Conservation (phyloP, 2,113 vertebrate species). For the Myotis lucifugus region DNA sequence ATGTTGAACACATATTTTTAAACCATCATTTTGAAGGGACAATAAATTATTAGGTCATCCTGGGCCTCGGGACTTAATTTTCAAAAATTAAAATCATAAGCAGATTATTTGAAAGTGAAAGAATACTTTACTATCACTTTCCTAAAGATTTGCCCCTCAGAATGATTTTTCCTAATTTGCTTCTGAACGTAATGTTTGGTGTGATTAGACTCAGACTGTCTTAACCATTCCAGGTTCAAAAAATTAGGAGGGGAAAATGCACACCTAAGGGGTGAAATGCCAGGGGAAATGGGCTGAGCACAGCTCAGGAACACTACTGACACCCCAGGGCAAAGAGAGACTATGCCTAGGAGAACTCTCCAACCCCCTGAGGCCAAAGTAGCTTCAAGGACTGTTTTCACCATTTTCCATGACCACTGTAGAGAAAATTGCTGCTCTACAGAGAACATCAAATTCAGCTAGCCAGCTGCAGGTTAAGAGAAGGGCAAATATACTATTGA, state of each 20-base stretch:
- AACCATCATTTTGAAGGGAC: neutral
- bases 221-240: neutral
- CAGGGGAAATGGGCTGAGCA: neutral
- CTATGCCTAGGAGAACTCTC: neutral
- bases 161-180: neutral
- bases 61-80: neutral
- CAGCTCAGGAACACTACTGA: neutral
- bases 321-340: neutral
- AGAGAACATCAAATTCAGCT: neutral
- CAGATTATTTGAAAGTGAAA: neutral
- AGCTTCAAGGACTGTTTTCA: neutral
- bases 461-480: slow-evolving; percentile 27
- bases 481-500: neutral
- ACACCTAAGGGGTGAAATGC: neutral
- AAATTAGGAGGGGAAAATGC: neutral
- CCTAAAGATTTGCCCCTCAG: neutral
- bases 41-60: neutral
- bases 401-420: neutral
- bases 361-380: neutral
- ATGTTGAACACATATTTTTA: neutral
- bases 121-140: neutral
- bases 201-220: neutral
- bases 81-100: neutral
- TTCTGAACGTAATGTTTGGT: neutral
- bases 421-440: neutral